A percentile compares a stretch with the other conserved stretches of the same genome.
phyloP scores from a whole-genome alignment of 1,140 invertebrate species.

The Halesus radiatus region DNA sequence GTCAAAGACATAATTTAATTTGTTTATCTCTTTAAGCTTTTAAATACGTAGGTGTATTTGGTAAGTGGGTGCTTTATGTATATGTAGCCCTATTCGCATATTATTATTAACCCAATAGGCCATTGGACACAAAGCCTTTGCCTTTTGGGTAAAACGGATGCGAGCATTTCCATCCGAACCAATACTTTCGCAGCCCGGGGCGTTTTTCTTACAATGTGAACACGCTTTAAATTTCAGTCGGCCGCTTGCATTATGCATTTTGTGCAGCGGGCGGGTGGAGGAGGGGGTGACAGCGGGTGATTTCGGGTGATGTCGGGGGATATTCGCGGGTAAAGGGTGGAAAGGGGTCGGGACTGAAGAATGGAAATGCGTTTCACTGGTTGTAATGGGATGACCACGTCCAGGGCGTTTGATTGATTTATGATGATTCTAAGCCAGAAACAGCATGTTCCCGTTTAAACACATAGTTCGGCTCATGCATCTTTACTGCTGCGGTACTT shows the following conservation, averaged over 20 bases:
- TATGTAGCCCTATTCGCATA: too few species aligned
- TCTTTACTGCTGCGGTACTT: too few species aligned
- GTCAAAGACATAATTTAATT: too few species aligned
- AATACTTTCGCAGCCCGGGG: constrained; percentile 31
- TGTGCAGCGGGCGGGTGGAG: constrained; percentile 2
- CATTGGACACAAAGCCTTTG: constrained; percentile 13
- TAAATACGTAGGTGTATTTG: too few species aligned
- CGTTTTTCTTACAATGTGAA: constrained; percentile 43
- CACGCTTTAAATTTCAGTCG: constrained; percentile 41
- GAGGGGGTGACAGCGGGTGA: neutral
- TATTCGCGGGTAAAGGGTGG: neutral
- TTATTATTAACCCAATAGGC: constrained; percentile 3
- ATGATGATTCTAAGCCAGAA: constrained; percentile 30
- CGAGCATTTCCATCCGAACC: neutral
- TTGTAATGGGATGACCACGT: neutral
- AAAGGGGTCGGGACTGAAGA: neutral
- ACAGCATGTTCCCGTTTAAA: too few species aligned
- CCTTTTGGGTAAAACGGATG: neutral
- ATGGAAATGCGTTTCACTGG: constrained; percentile 39
- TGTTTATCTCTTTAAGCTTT: too few species aligned
- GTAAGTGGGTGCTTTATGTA: too few species aligned
- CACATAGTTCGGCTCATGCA: too few species aligned
- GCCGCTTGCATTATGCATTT: constrained; percentile 47
- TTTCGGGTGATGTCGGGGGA: neutral
- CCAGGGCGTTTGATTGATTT: constrained; percentile 22